Conservation (phyloP, 2,113 vertebrate genomes). For the Paramisgurnus dabryanus region DNA sequence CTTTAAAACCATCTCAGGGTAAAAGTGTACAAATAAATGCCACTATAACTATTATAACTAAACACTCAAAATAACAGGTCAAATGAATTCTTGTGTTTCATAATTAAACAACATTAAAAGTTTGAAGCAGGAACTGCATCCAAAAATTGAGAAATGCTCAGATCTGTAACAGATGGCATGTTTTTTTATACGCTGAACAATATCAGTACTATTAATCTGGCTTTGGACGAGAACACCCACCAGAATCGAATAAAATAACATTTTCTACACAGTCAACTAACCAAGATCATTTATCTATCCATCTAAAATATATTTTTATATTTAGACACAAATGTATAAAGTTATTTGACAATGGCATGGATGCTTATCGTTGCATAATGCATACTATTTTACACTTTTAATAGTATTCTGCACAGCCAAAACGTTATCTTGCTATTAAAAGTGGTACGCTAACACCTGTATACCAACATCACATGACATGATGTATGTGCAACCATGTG, state of each 20-base stretch:
- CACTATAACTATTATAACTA: no score
- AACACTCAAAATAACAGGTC: no score
- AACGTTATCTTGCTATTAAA: no score
- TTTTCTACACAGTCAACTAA: neutral
- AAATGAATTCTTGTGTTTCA: neutral
- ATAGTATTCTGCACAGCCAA: no score
- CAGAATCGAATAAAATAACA: constrained; percentile 2
- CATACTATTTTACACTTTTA: no score
- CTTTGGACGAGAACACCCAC: neutral
- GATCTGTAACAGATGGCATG: neutral
- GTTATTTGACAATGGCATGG: neutral
- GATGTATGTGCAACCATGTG: no score
- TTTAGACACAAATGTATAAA: neutral
- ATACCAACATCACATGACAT: no score
- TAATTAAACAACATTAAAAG: neutral
- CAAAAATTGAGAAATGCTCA: neutral
- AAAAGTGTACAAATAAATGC: no score
- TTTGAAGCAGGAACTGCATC: neutral
- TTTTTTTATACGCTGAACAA: constrained; percentile 1
- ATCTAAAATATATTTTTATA: no score
- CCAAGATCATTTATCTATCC: no score
- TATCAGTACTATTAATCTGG: neutral
- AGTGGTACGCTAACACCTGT: no score
- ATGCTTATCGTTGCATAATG: no score
- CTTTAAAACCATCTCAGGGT: neutral